Evolutionary conservation across 1,140 invertebrate species (phyloP), one percentile per base, ranked within the genome.

Genomic region (Metopolophium dirhodum): DNA sequence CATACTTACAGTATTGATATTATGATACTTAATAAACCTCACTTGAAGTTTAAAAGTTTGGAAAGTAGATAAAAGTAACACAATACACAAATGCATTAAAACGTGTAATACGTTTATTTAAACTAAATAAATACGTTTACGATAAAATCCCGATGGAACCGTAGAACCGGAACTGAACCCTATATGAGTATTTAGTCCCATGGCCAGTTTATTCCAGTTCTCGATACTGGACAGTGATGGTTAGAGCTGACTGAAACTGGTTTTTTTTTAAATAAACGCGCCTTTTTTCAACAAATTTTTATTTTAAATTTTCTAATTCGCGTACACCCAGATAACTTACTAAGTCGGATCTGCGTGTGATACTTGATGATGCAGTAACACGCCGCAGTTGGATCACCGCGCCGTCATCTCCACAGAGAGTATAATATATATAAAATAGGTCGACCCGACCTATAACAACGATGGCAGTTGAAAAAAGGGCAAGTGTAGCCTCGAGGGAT

Each of bases 401-500:
- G 30, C 7, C 23, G 45, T 82, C 77, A 41, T 93, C 82, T 86
- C 91, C 51, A 37, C 30, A 37, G 90, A 91, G 68, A 83, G 83
- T 91, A 91, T 20, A n/a, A 49, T 41, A 68, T n/a, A 68, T n/a
- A 68, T 68, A n/a, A 49, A 54, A 49, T 88, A 88, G 86, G 30
- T 37, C 49, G 49, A 23, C n/a, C n/a, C n/a, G 45, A 57, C 49
- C 49, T 89, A 89, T 37, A 68, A 68, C 51, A 41, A 92, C 61
- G 91, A n/a, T 7, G 22, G 77, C 47, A 23, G 77, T 49, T 83
- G 77, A 83, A 41, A 91, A 86, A 86, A 93, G 82, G 91, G 82
- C 82, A 93, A 93, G 45, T 83, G 68, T 92, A 83, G 82, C 91
- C 91, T 86, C 91, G 82, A 45, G 91, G 91, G 91, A 93, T 47